A percentile compares a stretch with the other conserved stretches of the same genome.
Evolutionary conservation across 2,888 invertebrate genomes (phyloP).

Genomic region (Creontiades dilutus): DNA sequence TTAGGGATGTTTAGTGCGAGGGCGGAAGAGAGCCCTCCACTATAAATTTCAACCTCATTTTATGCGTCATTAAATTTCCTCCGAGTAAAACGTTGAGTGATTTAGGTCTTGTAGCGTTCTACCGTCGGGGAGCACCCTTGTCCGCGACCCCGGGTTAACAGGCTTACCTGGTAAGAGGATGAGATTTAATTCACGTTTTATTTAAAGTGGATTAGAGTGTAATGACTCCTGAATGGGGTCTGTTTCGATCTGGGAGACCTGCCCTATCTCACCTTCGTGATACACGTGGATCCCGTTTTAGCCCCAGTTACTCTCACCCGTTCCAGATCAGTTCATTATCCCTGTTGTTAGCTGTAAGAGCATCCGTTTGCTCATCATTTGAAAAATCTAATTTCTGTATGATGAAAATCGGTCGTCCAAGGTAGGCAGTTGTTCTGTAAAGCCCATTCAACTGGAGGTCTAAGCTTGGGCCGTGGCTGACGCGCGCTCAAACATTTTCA

Average conservation of each 20-base stretch:
- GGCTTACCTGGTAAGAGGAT: slow-evolving; percentile 15
- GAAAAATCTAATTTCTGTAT: too few relatives aligned
- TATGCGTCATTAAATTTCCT: slow-evolving; percentile 20
- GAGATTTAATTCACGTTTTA: slow-evolving; percentile 43
- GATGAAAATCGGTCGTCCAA: too few relatives aligned
- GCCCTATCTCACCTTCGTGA: neutral
- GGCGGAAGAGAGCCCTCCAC: neutral
- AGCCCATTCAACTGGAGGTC: too few relatives aligned
- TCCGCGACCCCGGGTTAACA: slow-evolving; percentile 9
- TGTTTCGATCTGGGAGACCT: neutral
- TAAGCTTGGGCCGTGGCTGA: too few relatives aligned
- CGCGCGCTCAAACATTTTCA: too few relatives aligned
- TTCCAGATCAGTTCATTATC: too few relatives aligned
- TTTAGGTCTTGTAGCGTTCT: slow-evolving; percentile 7
- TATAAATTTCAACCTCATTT: slow-evolving; percentile 18
- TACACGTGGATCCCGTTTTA: too few relatives aligned
- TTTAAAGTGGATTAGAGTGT: slow-evolving; percentile 47
- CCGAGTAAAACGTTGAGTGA: neutral
- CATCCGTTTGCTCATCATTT: too few relatives aligned
- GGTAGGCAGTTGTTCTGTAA: too few relatives aligned
- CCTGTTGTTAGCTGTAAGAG: too few relatives aligned
- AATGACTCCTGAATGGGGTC: slow-evolving; percentile 36
- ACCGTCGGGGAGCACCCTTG: neutral
- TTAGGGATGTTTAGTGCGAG: slow-evolving; percentile 3
- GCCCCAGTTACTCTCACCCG: too few relatives aligned